Evolutionary conservation across 2,113 vertebrate species (phyloP).

Genomic region (Lanius collurio): DNA sequence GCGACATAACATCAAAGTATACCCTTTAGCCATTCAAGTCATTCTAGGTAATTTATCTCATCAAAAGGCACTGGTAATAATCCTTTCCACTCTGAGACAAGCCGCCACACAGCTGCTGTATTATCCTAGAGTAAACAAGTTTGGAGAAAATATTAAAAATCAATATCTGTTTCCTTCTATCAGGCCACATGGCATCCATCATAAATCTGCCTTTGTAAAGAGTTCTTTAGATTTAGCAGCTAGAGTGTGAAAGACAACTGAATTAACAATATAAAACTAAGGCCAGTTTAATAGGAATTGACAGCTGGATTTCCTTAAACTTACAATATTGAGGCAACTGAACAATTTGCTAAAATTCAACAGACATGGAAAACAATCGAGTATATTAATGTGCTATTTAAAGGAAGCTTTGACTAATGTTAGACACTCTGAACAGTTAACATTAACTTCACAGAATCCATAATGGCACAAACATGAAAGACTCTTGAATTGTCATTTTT

Average conservation of each 20-base stretch:
- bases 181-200: conserved; percentile 84
- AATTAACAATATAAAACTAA: conserved; percentile 62
- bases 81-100: conserved; percentile 83
- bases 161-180: conserved; percentile 92
- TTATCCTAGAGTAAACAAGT: conserved; percentile 89
- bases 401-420: conserved; percentile 17
- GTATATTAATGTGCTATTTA: conserved; percentile 17
- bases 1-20: conserved; percentile 87
- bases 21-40: conserved; percentile 88
- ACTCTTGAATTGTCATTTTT: neutral
- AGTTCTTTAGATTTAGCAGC: conserved; percentile 72
- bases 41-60: conserved; percentile 87
- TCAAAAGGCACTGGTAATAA: conserved; percentile 86
- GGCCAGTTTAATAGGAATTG: conserved; percentile 39
- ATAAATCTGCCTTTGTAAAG: conserved; percentile 82
- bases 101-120: conserved; percentile 78
- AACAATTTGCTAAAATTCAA: conserved; percentile 69
- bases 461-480: neutral
- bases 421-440: neutral
- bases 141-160: conserved; percentile 91
- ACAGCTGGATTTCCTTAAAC: conserved; percentile 67
- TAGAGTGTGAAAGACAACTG: conserved; percentile 66
- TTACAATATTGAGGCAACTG: conserved; percentile 51
- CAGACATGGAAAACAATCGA: conserved; percentile 48
- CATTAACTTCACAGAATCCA: neutral